Base-by-base conservation (phyloP, 30 jellyfish, hydroid and myxozoan species). In the Pseudorhiza aurosa region DNA sequence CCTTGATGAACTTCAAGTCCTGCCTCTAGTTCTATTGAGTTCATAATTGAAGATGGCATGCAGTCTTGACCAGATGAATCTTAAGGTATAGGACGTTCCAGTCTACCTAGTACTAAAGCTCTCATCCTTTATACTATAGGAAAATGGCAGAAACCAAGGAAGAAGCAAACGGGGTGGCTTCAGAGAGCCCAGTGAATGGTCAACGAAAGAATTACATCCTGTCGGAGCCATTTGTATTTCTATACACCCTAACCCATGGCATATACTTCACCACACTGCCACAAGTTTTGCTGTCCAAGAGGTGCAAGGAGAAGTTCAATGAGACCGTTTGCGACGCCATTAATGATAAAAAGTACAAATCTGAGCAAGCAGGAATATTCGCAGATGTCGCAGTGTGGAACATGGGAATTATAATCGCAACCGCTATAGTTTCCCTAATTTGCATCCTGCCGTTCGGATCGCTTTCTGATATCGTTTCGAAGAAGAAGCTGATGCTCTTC, bases 401-500 rank as follows among this genome's bases (percentile, higher is more conserved):
- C 51, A 28, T 28, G 67, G 19, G 22, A 1, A 10, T 26, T 7
- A 22, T 36, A 26, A 53, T 58, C 14, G 18, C 63, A 11, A 9
- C n/a, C 28, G 4, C 18, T 46, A 27, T 69, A 24, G 43, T 58
- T 14, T 43, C 69, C 25, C 35, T 69, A 12, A 11, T 43, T 2
- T 43, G 44, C 31, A 69, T 69, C 69, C 83, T 69, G 40, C 68
- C 69, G 2, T 69, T 40, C 35, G 83, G 83, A 28, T 35, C 83
- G 31, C 29, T 46, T 26, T 46, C 69, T 39, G 83, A 49, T 26
- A 30, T 69, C 39, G 40, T 69, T 46, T 22, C 69, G 21, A 69
- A 69, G n/a, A 24, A 27, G 50, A 69, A 26, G 24, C 83, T 69
- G 1, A 12, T 69, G 58, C 43, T 45, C 8, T 26, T 69, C 6